Evolutionary conservation across 2,888 invertebrate genomes (phyloP), one percentile per base, ranked within the genome.

Genomic region (Hirtodrosophila duncani): DNA sequence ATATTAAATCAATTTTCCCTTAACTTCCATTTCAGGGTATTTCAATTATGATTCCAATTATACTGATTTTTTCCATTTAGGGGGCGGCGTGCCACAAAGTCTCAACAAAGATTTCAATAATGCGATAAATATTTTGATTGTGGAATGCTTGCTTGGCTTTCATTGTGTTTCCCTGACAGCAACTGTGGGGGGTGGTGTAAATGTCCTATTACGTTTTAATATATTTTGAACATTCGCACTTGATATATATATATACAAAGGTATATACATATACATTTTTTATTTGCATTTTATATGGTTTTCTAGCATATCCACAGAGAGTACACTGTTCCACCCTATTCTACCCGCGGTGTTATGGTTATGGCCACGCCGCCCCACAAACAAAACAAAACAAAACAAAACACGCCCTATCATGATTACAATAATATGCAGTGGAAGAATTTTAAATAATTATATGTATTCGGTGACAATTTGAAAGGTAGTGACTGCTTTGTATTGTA

Each of bases 221-320:
- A n/a, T n/a, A n/a, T 23, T 9, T 20, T 18, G 3, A 9, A 18
- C 30, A 24, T 20, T 43, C 17, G 20, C 39, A 39, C 26, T 39
- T 34, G 20, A 20, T 10, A 21, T 3, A 20, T 6, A 20, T 3
- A 20, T 3, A 20, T 3, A 20, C n/a, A n/a, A n/a, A n/a, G n/a
- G n/a, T n/a, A n/a, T 21, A 30, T 4, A 24, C 6, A 24, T 24
- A 72, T 65, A 50, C 74, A 46, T 61, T 69, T 55, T 45, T 71
- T 79, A 68, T 77, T 77, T 80, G 74, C 69, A 67, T 77, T 55
- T 57, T 29, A 57, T 61, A 80, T 72, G 77, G 60, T 63, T 61
- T 63, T 65, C 52, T 38, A 57, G 33, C 57, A 17, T 43, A 44
- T 37, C 33, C 30, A n/a, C 16, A 37, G 34, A 60, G 5, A 20